phyloP scores from a whole-genome alignment of 2,888 invertebrate genomes.

The Nasonia oneida region DNA sequence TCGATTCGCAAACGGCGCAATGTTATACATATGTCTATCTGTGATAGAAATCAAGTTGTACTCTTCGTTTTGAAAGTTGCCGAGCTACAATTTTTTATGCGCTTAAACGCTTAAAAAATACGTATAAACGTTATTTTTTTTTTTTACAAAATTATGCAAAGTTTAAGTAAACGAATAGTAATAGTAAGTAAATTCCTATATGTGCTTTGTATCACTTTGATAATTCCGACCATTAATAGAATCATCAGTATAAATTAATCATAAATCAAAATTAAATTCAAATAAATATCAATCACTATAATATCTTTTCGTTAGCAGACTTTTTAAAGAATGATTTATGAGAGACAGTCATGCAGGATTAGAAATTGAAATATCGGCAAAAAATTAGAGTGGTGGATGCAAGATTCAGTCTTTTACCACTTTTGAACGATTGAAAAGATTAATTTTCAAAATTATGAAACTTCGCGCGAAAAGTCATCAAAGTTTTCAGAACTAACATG shows the following conservation, averaged over 20 bases:
- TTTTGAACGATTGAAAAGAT: conserved; percentile 27
- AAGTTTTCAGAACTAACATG: conserved; percentile 82
- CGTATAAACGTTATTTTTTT: background rate
- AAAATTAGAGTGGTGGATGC: background rate
- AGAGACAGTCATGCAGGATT: background rate
- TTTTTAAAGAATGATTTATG: background rate
- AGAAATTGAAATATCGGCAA: background rate
- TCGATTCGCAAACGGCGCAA: background rate
- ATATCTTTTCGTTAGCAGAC: background rate
- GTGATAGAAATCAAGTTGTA: background rate
- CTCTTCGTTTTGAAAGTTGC: background rate
- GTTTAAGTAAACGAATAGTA: conserved; percentile 17
- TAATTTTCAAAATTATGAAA: conserved; percentile 53
- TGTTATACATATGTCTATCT: background rate
- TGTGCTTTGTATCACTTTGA: background rate
- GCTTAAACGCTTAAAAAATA: no score
- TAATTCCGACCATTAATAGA: background rate
- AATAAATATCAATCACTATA: background rate
- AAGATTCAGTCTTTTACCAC: conserved; percentile 21
- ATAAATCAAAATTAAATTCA: background rate
- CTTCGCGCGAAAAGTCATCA: conserved; percentile 57
- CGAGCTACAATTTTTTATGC: background rate
- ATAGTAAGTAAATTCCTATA: background rate
- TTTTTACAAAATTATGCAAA: conserved; percentile 36
- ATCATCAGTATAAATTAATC: background rate